These are phyloP conservation scores for Pollenia angustigena DNA, from an alignment of 2,888 invertebrate species.

Conservation along the genomic window DNA sequence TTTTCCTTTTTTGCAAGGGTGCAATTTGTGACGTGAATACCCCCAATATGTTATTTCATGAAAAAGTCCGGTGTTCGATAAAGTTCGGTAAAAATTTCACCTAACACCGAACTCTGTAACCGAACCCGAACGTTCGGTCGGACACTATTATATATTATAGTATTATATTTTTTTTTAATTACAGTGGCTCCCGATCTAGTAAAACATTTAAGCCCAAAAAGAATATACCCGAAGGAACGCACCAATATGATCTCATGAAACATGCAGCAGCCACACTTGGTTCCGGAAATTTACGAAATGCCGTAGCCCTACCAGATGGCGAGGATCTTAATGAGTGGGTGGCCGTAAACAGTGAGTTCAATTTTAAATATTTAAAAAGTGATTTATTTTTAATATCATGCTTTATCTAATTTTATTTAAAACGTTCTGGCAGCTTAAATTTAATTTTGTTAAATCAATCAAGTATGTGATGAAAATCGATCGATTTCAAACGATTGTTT, in stretches of 20 bases:
- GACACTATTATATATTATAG: too few relatives aligned
- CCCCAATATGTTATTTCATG: too few relatives aligned
- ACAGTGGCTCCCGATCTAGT: constrained; percentile 89
- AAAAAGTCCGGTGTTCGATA: too few relatives aligned
- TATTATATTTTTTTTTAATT: not conserved
- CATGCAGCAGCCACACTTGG: constrained; percentile 99
- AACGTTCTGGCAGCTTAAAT: not conserved
- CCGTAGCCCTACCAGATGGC: constrained; percentile 98
- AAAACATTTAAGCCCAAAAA: constrained; percentile 99
- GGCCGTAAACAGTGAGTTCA: constrained; percentile 97
- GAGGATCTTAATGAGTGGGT: constrained; percentile 99
- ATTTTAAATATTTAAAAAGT: not conserved
- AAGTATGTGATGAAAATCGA: too few relatives aligned
- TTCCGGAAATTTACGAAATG: constrained; percentile 97
- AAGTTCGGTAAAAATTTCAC: too few relatives aligned
- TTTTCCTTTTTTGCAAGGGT: too few relatives aligned
- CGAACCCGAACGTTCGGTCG: too few relatives aligned
- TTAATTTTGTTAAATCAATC: not conserved
- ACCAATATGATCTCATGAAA: constrained; percentile 99
- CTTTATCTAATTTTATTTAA: not conserved
- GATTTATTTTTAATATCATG: not conserved
- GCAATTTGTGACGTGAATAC: too few relatives aligned
- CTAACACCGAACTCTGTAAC: too few relatives aligned
- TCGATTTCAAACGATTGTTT: too few relatives aligned
- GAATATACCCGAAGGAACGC: constrained; percentile 99